Conservation (phyloP, 2,797 vertebrate species). For the Takifugu rubripes region DNA sequence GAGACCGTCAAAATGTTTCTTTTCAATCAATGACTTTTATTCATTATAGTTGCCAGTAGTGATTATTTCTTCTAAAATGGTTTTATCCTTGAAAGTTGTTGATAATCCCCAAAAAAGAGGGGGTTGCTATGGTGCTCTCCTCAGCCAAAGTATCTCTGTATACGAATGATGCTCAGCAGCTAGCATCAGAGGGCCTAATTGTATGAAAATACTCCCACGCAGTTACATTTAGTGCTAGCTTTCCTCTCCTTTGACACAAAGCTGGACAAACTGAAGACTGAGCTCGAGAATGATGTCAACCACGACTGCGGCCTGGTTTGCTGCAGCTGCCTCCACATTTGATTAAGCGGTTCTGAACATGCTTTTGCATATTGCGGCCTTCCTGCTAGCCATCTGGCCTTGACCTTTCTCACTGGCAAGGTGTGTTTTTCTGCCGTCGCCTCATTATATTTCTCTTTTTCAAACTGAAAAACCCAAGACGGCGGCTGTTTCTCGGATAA, state of each 20-base stretch:
- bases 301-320: neutral
- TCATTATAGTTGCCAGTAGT: too few relatives aligned
- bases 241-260: constrained; percentile 15
- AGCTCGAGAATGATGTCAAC: neutral
- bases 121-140: constrained; percentile 1
- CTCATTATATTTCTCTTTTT: constrained; percentile 23
- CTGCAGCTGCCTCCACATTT: constrained; percentile 15
- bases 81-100: too few relatives aligned
- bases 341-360: constrained; percentile 1
- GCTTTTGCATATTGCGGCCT: constrained; percentile 6
- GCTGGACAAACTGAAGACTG: constrained; percentile 14
- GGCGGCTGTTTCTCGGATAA: constrained; percentile 23
- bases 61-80: too few relatives aligned
- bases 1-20: too few relatives aligned
- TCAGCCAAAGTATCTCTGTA: constrained; percentile 10
- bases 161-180: constrained; percentile 19
- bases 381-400: constrained; percentile 12
- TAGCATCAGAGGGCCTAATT: constrained; percentile 43
- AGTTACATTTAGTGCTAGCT: neutral
- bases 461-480: constrained; percentile 18
- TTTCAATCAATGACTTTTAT: too few relatives aligned
- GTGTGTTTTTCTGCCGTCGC: constrained; percentile 25
- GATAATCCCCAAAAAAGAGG: neutral
- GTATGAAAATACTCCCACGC: constrained; percentile 40
- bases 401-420: constrained; percentile 33